These are phyloP conservation scores for Embiotoca jacksoni DNA, from an alignment of 2,113 vertebrate species.

Conservation along the genomic window DNA sequence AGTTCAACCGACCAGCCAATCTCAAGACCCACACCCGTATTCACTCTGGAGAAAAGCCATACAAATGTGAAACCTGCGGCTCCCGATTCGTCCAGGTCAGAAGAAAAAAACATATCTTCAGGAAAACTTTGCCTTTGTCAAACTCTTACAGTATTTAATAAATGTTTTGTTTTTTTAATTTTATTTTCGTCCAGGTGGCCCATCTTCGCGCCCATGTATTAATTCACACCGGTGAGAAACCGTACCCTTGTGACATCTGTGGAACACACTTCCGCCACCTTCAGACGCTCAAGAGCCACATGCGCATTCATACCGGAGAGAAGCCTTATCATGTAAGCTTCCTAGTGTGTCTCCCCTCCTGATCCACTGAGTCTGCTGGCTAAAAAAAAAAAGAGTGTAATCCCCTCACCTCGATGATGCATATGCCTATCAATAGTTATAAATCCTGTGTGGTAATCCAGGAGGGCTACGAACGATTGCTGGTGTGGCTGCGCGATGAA, in stretches of 20 bases:
- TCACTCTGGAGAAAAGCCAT: slow-evolving; percentile 98
- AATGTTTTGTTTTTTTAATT: background rate
- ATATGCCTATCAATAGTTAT: slow-evolving; percentile 39
- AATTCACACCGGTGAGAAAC: slow-evolving; percentile 98
- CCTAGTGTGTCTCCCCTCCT: background rate
- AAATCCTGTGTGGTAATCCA: slow-evolving; percentile 39
- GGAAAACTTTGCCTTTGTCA: background rate
- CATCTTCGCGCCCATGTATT: slow-evolving; percentile 96
- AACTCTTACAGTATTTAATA: background rate
- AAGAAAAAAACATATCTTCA: background rate
- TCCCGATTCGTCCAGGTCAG: slow-evolving; percentile 91
- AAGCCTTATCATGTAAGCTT: slow-evolving; percentile 96
- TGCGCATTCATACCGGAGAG: slow-evolving; percentile 97
- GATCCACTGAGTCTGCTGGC: slow-evolving; percentile 22
- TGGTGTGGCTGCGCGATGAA: background rate
- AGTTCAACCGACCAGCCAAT: slow-evolving; percentile 98
- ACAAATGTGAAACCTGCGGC: slow-evolving; percentile 96
- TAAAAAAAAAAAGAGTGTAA: slow-evolving; percentile 37
- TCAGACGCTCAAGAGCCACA: slow-evolving; percentile 97
- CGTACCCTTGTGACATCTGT: slow-evolving; percentile 96
- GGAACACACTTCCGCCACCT: slow-evolving; percentile 96
- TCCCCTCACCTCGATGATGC: slow-evolving; percentile 26
- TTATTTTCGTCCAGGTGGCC: slow-evolving; percentile 86
- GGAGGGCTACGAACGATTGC: background rate
- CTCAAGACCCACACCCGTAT: slow-evolving; percentile 98